phyloP scores from a whole-genome alignment of 2,888 invertebrate genomes.

The Orchestes rusci region DNA sequence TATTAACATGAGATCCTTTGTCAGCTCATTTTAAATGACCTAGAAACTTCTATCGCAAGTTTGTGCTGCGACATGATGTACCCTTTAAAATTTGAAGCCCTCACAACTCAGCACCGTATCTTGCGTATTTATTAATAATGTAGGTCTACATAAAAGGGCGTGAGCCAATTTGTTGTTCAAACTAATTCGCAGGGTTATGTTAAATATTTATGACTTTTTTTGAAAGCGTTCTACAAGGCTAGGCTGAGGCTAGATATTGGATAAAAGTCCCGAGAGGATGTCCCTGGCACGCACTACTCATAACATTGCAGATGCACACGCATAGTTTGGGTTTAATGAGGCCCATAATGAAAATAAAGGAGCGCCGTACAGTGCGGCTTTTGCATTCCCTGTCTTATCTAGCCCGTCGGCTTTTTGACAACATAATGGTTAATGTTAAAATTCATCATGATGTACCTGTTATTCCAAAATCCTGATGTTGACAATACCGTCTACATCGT shows the following conservation, averaged over 20 bases:
- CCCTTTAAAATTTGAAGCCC: slow-evolving; percentile 19
- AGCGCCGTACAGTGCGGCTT: too few species aligned
- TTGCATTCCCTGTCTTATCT: too few species aligned
- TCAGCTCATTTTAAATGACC: too few species aligned
- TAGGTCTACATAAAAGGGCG: slow-evolving; percentile 20
- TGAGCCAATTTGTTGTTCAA: slow-evolving; percentile 25
- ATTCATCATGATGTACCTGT: too few species aligned
- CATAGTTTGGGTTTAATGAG: slow-evolving; percentile 33
- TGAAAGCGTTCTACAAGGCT: slow-evolving; percentile 18
- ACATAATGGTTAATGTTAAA: too few species aligned
- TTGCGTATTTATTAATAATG: slow-evolving; percentile 24
- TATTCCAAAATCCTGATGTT: too few species aligned
- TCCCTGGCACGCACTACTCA: slow-evolving; percentile 35
- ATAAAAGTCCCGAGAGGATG: slow-evolving; percentile 29
- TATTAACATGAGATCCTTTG: too few species aligned
- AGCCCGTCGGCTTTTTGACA: too few species aligned
- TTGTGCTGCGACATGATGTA: slow-evolving; percentile 13
- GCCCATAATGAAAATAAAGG: slow-evolving; percentile 16
- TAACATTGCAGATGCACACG: slow-evolving; percentile 39
- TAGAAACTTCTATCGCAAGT: slow-evolving; percentile 14
- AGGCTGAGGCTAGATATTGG: slow-evolving; percentile 21
- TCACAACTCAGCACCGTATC: slow-evolving; percentile 12
- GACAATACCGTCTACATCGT: too few species aligned
- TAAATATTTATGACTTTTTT: slow-evolving; percentile 25
- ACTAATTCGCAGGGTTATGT: slow-evolving; percentile 24